Conservation (phyloP, 2,113 vertebrate genomes). For the Silurus asotus region DNA sequence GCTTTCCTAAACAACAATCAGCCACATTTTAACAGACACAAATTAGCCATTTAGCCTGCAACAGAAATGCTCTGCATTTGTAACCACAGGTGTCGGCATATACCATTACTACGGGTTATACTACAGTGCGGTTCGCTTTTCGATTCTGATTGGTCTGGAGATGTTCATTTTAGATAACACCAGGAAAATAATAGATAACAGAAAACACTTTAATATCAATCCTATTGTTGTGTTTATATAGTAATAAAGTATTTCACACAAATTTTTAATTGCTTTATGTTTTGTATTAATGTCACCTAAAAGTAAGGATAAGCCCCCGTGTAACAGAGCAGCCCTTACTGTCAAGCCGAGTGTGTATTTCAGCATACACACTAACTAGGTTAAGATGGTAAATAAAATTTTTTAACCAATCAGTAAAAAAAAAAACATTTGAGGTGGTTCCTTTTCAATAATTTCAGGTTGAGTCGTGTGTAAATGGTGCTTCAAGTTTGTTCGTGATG, state of each 20-base stretch:
- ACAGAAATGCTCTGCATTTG: conserved; percentile 16
- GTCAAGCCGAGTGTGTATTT: no score
- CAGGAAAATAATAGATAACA: background rate
- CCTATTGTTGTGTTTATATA: background rate
- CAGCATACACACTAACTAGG: no score
- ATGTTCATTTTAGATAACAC: background rate
- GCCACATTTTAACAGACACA: conserved; percentile 21
- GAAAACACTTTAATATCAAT: background rate
- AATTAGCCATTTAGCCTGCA: conserved; percentile 10
- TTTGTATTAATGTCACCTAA: background rate
- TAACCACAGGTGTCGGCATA: background rate
- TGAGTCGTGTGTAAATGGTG: no score
- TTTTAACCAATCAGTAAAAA: no score
- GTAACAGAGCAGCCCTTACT: no score
- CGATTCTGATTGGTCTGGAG: background rate
- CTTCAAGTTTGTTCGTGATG: no score
- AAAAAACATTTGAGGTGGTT: no score
- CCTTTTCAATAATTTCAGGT: no score
- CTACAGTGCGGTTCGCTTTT: background rate
- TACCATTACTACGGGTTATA: background rate
- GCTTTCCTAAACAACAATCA: conserved; percentile 30
- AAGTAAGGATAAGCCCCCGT: background rate
- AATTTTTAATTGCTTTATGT: background rate
- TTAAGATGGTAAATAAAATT: no score
- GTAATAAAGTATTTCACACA: no score